These are phyloP conservation scores for Pseudomyrmex gracilis DNA, from an alignment of 1,140 invertebrate species.

Conservation along the genomic window DNA sequence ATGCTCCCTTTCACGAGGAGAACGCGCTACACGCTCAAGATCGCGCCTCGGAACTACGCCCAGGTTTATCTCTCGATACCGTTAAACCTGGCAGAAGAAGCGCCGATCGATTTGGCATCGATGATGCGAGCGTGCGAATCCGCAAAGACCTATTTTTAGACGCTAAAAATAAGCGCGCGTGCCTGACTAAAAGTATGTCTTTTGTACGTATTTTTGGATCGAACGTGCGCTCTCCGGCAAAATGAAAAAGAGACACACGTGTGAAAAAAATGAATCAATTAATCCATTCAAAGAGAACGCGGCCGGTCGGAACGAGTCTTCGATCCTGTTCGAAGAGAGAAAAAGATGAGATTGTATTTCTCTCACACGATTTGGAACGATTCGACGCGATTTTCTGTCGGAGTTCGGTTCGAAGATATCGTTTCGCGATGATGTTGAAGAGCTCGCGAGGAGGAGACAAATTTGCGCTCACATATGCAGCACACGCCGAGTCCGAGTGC, in stretches of 20 bases:
- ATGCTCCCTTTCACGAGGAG: slow-evolving; percentile 46
- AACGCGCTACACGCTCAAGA: slow-evolving; percentile 38
- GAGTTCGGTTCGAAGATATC: slow-evolving; percentile 1
- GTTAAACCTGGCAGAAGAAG: slow-evolving; percentile 52
- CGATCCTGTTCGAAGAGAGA: too few species aligned
- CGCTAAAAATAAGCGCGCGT: not conserved
- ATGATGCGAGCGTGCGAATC: not conserved
- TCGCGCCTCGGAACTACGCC: slow-evolving; percentile 37
- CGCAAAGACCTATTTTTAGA: not conserved
- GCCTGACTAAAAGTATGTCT: not conserved
- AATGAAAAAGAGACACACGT: not conserved
- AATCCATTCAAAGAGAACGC: not conserved
- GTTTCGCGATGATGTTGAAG: not conserved
- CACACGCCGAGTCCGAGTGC: slow-evolving; percentile 95
- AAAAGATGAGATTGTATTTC: too few species aligned
- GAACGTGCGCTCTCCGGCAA: not conserved
- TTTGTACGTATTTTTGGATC: not conserved
- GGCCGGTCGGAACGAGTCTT: not conserved
- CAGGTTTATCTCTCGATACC: slow-evolving; percentile 55
- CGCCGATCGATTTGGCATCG: slow-evolving; percentile 18
- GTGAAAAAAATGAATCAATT: not conserved
- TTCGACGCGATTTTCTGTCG: not conserved
- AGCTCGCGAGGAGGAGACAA: slow-evolving; percentile 1
- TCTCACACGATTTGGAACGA: not conserved
- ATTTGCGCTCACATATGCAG: slow-evolving; percentile 92